Evolutionary conservation across 2,888 invertebrate genomes (phyloP).

Genomic region (Poecilus cupreus): DNA sequence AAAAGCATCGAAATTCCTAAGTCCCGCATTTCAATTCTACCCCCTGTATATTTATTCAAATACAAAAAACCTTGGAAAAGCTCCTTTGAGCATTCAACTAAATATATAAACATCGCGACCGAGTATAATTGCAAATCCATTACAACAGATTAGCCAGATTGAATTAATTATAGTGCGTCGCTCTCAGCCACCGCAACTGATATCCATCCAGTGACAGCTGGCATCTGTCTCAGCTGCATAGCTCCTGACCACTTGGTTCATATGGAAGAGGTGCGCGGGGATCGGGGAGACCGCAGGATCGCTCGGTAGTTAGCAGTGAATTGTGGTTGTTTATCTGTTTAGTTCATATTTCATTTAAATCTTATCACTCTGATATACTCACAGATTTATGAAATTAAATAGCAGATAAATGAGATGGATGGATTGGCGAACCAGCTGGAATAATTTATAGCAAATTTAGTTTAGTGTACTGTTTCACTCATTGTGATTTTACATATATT

Average conservation of each 20-base stretch:
- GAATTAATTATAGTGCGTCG: background rate
- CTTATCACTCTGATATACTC: background rate
- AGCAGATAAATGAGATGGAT: too few relatives aligned
- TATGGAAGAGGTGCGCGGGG: too few relatives aligned
- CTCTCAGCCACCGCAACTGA: background rate
- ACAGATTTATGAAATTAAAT: too few relatives aligned
- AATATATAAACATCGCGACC: background rate
- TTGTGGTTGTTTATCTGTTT: background rate
- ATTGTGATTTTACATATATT: too few relatives aligned
- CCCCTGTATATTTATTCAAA: too few relatives aligned
- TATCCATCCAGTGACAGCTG: background rate
- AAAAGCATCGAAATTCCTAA: too few relatives aligned
- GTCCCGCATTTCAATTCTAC: too few relatives aligned
- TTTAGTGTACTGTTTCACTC: too few relatives aligned
- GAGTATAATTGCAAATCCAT: conserved; percentile 13
- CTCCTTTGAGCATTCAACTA: background rate
- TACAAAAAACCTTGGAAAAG: too few relatives aligned
- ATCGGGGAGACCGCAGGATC: background rate
- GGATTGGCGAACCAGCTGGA: too few relatives aligned
- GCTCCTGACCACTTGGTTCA: too few relatives aligned
- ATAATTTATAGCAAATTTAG: too few relatives aligned
- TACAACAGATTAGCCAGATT: background rate
- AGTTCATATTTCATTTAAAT: background rate
- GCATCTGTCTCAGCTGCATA: background rate
- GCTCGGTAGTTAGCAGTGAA: background rate